Conservation (phyloP, 2,888 invertebrate genomes). For the Rotaria socialis region DNA sequence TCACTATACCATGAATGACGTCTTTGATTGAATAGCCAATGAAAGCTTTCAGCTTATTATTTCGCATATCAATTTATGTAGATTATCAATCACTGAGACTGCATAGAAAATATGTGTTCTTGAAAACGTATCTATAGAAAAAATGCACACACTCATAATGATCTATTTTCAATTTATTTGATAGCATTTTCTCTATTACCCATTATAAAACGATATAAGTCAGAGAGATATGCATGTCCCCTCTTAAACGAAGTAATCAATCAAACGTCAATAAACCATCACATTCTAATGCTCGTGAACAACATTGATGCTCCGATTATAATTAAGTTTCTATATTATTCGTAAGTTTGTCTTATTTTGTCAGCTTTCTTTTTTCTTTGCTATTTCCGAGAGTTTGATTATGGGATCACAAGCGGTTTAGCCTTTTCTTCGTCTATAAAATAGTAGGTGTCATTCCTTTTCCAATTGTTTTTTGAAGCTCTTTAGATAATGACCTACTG, state of each 20-base stretch:
- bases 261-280: not conserved
- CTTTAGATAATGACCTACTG: not conserved
- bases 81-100: too few relatives aligned
- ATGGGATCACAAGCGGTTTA: not conserved
- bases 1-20: too few relatives aligned
- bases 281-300: not conserved
- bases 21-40: too few relatives aligned
- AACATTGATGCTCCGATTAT: not conserved
- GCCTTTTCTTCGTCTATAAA: not conserved
- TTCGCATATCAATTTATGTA: too few relatives aligned
- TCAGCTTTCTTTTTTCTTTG: not conserved
- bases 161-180: too few relatives aligned
- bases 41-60: too few relatives aligned
- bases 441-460: not conserved
- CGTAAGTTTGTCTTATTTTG: not conserved
- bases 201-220: not conserved
- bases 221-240: not conserved
- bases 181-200: too few relatives aligned
- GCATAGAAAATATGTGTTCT: too few relatives aligned
- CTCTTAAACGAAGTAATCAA: constrained; percentile 5
- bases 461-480: not conserved
- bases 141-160: too few relatives aligned
- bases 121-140: too few relatives aligned
- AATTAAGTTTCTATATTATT: not conserved
- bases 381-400: not conserved